Percentiles rank a stretch among this genome's conserved stretches.
Evolutionary conservation across 2,113 vertebrate genomes (phyloP).

Genomic region (Stigmatopora argus): DNA sequence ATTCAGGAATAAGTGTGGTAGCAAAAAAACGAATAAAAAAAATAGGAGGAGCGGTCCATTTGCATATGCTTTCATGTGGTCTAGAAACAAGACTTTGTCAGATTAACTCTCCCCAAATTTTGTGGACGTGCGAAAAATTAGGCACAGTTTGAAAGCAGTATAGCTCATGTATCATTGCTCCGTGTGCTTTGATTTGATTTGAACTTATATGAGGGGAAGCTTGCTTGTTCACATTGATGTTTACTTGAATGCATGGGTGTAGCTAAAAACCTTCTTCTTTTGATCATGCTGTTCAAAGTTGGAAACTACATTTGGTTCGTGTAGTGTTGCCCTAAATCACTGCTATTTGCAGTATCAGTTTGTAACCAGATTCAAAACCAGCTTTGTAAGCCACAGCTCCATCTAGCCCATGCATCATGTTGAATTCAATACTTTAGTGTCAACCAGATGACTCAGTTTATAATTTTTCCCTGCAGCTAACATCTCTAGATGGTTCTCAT

Average conservation of each 20-base stretch:
- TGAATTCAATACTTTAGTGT: constrained; percentile 11
- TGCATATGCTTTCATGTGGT: no score
- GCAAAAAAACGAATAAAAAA: no score
- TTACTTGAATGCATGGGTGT: neutral
- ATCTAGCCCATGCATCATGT: constrained; percentile 6
- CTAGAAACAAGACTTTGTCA: no score
- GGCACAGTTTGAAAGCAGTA: no score
- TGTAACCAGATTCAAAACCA: constrained; percentile 13
- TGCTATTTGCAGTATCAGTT: constrained; percentile 22
- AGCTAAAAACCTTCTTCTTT: neutral
- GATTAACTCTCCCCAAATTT: no score
- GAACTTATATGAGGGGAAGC: no score
- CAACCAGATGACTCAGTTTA: constrained; percentile 30
- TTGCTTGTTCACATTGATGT: neutral
- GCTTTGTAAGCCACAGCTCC: constrained; percentile 17
- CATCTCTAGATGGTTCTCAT: constrained; percentile 5
- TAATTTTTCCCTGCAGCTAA: constrained; percentile 9
- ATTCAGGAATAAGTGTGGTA: no score
- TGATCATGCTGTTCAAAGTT: neutral
- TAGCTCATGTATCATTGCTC: no score
- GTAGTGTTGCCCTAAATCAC: constrained; percentile 13
- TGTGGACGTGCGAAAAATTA: no score
- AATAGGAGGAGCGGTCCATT: no score
- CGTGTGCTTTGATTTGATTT: no score
- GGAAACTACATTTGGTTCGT: constrained; percentile 12